Percentiles rank a stretch among this genome's conserved stretches.
Evolutionary conservation across 2,797 vertebrate genomes (phyloP).

Genomic region (Cossypha dichroa): DNA sequence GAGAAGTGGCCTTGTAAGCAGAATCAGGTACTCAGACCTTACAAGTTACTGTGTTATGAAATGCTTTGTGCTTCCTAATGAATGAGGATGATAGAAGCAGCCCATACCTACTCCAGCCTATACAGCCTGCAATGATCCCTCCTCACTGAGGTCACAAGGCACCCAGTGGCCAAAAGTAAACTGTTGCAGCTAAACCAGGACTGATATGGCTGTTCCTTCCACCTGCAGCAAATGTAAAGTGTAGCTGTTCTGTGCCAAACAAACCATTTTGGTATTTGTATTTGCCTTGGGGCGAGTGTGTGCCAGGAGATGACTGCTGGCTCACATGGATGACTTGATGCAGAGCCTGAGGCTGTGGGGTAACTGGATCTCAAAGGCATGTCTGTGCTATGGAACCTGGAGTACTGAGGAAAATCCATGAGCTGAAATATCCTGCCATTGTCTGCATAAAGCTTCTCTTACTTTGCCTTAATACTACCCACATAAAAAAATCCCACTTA

Average conservation of each 20-base stretch:
- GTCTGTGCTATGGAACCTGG: not conserved
- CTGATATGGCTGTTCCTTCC: not conserved
- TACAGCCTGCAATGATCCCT: not conserved
- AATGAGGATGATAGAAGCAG: not conserved
- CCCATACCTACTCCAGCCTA: not conserved
- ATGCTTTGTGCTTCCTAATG: not conserved
- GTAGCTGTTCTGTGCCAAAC: not conserved
- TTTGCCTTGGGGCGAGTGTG: not conserved
- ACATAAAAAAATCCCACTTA: not conserved
- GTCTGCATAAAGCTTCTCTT: not conserved
- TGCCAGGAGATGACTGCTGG: not conserved
- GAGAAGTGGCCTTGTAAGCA: not conserved
- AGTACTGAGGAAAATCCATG: not conserved
- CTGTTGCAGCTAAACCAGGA: not conserved
- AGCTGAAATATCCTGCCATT: not conserved
- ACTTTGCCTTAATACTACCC: not conserved
- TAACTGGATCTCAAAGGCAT: not conserved
- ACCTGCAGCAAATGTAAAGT: not conserved
- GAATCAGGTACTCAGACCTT: not conserved
- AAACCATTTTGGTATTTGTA: not conserved
- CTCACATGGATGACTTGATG: not conserved
- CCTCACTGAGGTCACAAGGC: not conserved
- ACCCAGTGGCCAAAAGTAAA: not conserved
- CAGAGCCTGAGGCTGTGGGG: not conserved
- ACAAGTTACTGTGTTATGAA: not conserved